Evolutionary conservation across 2,797 vertebrate genomes (phyloP).

Genomic region (Semaprochilodus insignis): DNA sequence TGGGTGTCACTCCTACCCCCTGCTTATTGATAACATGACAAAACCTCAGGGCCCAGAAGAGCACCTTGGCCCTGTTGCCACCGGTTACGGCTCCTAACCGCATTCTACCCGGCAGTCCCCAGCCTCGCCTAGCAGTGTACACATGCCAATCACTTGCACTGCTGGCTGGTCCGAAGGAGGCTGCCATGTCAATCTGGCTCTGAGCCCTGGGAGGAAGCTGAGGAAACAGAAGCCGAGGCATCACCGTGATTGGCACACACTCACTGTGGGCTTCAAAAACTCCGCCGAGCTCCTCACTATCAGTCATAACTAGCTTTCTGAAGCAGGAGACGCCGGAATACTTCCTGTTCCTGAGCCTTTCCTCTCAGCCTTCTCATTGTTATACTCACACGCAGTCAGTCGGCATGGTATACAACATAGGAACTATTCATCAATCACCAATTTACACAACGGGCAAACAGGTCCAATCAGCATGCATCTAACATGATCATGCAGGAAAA

Average conservation of each 20-base stretch:
- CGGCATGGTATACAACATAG: conserved; percentile 34
- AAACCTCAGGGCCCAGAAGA: conserved; percentile 12
- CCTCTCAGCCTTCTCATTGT: not conserved
- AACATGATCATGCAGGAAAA: conserved; percentile 52
- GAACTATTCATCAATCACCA: conserved; percentile 33
- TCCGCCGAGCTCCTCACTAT: conserved; percentile 29
- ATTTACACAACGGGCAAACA: conserved; percentile 29
- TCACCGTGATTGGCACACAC: conserved; percentile 43
- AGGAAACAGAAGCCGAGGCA: conserved; percentile 33
- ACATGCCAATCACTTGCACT: conserved; percentile 33
- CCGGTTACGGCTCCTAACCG: conserved; percentile 1
- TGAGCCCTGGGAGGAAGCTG: conserved; percentile 34
- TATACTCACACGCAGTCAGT: conserved; percentile 13
- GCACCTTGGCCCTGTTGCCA: not conserved
- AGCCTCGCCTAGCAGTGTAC: not conserved
- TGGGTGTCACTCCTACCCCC: conserved; percentile 33
- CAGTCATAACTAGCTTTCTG: conserved; percentile 25
- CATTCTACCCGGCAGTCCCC: conserved; percentile 20
- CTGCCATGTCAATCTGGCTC: conserved; percentile 39
- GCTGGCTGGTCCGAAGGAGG: conserved; percentile 22
- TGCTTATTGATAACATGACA: conserved; percentile 55
- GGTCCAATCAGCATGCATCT: conserved; percentile 49
- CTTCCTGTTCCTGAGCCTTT: conserved; percentile 21
- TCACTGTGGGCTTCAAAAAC: conserved; percentile 24
- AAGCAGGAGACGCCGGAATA: conserved; percentile 15